phyloP scores from a whole-genome alignment of 2,888 invertebrate genomes.

The Siphlonurus alternatus region DNA sequence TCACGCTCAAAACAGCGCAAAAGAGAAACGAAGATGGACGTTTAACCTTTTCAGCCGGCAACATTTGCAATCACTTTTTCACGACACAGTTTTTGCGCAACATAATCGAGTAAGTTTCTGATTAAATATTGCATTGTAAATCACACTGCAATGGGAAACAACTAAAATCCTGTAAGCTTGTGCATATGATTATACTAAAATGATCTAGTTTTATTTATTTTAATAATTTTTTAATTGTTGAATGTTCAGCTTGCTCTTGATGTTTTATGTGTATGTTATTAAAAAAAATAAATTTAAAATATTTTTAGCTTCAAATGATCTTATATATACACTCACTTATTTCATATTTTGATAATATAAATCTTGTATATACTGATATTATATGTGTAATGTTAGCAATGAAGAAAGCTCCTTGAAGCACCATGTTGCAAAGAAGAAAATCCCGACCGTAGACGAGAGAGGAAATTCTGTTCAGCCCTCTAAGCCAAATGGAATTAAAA shows the following conservation, averaged over 20 bases:
- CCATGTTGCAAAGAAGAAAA: conserved; percentile 96
- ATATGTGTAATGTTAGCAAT: conserved; percentile 26
- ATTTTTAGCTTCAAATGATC: too few relatives aligned
- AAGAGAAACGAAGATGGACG: conserved; percentile 56
- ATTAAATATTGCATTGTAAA: neutral
- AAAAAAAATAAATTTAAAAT: too few relatives aligned
- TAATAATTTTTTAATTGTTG: too few relatives aligned
- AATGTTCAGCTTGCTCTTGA: neutral
- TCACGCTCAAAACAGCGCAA: conserved; percentile 74
- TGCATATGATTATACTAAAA: too few relatives aligned
- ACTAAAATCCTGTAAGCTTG: too few relatives aligned
- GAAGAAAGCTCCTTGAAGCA: conserved; percentile 64
- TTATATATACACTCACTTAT: too few relatives aligned
- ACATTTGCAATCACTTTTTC: conserved; percentile 98
- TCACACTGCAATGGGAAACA: too few relatives aligned
- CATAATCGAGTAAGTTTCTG: conserved; percentile 38
- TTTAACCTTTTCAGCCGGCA: conserved; percentile 84
- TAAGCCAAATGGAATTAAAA: conserved; percentile 88
- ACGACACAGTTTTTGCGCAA: conserved; percentile 64
- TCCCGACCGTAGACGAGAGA: conserved; percentile 59
- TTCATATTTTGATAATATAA: too few relatives aligned
- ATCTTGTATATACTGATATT: too few relatives aligned
- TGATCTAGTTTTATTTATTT: too few relatives aligned
- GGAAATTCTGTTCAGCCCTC: conserved; percentile 58
- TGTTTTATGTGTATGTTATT: neutral